A percentile compares a stretch with the other conserved stretches of the same genome.
phyloP scores from a whole-genome alignment of 1,140 invertebrate species.

The Acyrthosiphon pisum region DNA sequence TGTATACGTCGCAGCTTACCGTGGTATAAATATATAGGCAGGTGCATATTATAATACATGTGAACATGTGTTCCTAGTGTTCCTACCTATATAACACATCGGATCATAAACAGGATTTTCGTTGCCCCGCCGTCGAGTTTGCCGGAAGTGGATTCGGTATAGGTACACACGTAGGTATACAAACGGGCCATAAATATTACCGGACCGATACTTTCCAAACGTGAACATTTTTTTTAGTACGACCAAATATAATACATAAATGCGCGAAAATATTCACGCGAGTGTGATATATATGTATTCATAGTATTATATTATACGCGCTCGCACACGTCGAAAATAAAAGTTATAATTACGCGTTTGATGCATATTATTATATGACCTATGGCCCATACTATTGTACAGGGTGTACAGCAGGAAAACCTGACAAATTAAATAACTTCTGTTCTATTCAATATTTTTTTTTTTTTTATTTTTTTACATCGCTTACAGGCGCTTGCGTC shows the following conservation, averaged over 20 bases:
- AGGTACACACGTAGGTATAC: neutral
- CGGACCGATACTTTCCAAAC: constrained; percentile 22
- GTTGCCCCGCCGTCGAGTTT: neutral
- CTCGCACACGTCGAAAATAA: neutral
- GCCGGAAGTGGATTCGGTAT: constrained; percentile 21
- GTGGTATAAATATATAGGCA: no score
- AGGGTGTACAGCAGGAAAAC: no score
- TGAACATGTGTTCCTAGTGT: no score
- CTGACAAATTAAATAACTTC: no score
- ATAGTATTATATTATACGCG: neutral
- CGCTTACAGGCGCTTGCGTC: no score
- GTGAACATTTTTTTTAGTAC: neutral
- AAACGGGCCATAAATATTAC: constrained; percentile 24
- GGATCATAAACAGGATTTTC: neutral
- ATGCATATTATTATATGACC: neutral
- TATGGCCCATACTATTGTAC: neutral
- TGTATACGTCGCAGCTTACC: neutral
- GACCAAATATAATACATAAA: neutral
- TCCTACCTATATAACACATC: neutral
- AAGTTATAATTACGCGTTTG: neutral
- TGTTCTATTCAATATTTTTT: no score
- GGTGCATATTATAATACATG: neutral
- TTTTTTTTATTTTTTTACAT: no score
- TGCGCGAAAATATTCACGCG: neutral
- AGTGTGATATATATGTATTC: neutral